Conservation (phyloP, 1,140 invertebrate genomes). For the Triops cancriformis region DNA sequence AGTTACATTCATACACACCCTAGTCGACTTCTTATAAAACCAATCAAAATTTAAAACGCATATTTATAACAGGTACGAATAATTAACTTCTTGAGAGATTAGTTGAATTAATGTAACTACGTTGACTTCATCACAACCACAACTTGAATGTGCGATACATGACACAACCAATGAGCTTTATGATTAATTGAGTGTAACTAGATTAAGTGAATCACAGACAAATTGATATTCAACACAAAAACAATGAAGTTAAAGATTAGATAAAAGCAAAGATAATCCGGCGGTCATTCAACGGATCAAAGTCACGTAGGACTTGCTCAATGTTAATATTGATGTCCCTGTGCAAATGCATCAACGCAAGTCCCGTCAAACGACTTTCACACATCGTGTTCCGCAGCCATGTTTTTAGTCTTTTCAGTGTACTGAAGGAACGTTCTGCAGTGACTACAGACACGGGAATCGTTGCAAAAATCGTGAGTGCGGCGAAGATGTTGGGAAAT, state of each 20-base stretch:
- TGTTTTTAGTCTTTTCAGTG: slow-evolving; percentile 43
- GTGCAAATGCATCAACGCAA: slow-evolving; percentile 31
- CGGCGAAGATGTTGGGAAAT: not conserved
- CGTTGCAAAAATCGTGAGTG: not conserved
- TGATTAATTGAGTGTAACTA: not conserved
- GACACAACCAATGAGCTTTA: too few relatives aligned
- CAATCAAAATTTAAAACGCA: too few relatives aligned
- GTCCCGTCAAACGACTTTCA: slow-evolving; percentile 30
- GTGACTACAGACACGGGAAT: slow-evolving; percentile 29
- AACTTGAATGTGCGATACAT: too few relatives aligned
- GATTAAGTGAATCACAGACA: not conserved
- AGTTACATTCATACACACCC: too few relatives aligned
- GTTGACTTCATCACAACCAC: too few relatives aligned
- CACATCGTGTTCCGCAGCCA: slow-evolving; percentile 35
- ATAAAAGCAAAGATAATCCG: not conserved
- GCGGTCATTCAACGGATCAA: not conserved
- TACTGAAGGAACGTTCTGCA: slow-evolving; percentile 31
- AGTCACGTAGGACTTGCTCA: not conserved
- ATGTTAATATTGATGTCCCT: not conserved
- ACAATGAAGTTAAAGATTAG: not conserved
- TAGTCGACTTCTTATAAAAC: too few relatives aligned
- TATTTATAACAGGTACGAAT: too few relatives aligned
- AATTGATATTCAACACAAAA: not conserved
- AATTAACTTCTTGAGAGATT: too few relatives aligned
- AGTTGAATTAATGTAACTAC: too few relatives aligned